phyloP scores from a whole-genome alignment of 2,797 vertebrate species.

The Morelia viridis region DNA sequence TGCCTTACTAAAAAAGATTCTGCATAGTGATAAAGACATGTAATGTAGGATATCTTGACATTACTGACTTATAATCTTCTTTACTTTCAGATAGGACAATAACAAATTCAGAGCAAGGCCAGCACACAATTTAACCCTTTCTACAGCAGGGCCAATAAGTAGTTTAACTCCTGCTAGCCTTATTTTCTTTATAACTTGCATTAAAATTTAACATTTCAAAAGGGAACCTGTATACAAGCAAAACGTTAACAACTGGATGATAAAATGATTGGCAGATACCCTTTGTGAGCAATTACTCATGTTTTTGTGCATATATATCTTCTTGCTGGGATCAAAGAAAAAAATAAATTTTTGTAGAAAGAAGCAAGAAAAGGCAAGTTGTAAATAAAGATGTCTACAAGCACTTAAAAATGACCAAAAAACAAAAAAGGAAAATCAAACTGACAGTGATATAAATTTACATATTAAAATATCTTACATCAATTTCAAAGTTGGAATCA shows the following conservation, averaged over 20 bases:
- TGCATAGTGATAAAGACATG: slow-evolving; percentile 78
- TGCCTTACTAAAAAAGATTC: slow-evolving; percentile 79
- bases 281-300: slow-evolving; percentile 27
- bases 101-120: slow-evolving; percentile 37
- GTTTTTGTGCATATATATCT: slow-evolving; percentile 11
- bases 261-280: slow-evolving; percentile 1
- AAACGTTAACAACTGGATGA: slow-evolving; percentile 32
- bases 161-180: slow-evolving; percentile 16
- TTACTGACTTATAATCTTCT: slow-evolving; percentile 70
- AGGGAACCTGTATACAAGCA: slow-evolving; percentile 4
- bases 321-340: background rate
- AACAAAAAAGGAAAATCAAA: background rate
- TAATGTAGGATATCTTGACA: slow-evolving; percentile 71
- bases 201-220: slow-evolving; percentile 32
- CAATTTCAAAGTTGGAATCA: background rate
- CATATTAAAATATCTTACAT: background rate
- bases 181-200: slow-evolving; percentile 43
- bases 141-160: slow-evolving; percentile 15
- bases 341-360: background rate
- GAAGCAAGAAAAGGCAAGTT: background rate
- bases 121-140: slow-evolving; percentile 67
- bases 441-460: background rate
- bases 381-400: background rate
- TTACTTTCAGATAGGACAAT: slow-evolving; percentile 39
- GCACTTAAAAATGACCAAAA: background rate